Conservation (phyloP, 2,797 vertebrate species). For the Vipera ursinii region DNA sequence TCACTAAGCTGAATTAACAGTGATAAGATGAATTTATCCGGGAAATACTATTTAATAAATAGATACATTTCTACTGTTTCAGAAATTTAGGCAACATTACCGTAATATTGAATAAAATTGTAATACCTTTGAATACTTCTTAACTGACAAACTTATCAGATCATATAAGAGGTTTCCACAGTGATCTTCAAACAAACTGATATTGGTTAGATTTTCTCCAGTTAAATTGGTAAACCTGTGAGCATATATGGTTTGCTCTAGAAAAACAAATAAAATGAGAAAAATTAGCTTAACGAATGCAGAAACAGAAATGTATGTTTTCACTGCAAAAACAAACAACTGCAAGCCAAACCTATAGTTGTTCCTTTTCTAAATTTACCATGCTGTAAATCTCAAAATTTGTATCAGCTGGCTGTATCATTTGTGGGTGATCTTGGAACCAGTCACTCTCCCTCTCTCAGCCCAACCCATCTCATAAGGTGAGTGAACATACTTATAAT, state of each 20-base stretch:
- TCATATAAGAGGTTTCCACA: constrained; percentile 86
- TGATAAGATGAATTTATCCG: constrained; percentile 36
- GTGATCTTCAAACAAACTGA: constrained; percentile 90
- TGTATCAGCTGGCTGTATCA: neutral
- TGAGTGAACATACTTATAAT: neutral
- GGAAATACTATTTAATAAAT: neutral
- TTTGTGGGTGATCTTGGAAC: neutral
- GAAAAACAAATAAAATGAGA: constrained; percentile 42
- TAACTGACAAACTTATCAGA: constrained; percentile 85
- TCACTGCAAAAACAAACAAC: neutral
- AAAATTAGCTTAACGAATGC: neutral
- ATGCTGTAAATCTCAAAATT: neutral
- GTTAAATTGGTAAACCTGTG: constrained; percentile 89
- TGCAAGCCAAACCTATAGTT: neutral
- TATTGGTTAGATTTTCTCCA: constrained; percentile 88
- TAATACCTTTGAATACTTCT: constrained; percentile 89
- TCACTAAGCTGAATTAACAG: constrained; percentile 61
- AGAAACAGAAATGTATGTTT: neutral
- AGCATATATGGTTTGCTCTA: constrained; percentile 92
- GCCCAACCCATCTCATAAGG: neutral
- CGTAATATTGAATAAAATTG: constrained; percentile 36
- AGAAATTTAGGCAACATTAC: neutral
- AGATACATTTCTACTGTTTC: neutral
- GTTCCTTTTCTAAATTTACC: neutral
- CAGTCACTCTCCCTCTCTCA: neutral